Evolutionary conservation across 2,888 invertebrate genomes (phyloP).

Genomic region (Griposia aprilina): DNA sequence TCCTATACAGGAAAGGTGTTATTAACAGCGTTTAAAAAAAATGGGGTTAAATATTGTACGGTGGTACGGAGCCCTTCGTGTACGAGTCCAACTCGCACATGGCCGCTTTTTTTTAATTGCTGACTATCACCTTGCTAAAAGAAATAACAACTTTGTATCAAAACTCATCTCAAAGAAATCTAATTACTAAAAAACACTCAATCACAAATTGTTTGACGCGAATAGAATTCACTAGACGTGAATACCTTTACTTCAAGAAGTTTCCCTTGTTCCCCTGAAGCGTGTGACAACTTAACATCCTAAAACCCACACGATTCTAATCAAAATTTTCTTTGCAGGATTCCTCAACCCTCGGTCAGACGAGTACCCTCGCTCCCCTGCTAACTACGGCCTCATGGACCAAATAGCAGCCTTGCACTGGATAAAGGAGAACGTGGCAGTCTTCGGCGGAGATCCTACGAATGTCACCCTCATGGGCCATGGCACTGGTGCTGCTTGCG

Average conservation of each 20-base stretch:
- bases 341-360: slow-evolving; percentile 97
- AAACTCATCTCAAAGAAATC: fast-evolving
- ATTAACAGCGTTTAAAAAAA: no score
- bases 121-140: neutral
- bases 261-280: neutral
- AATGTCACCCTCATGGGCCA: slow-evolving; percentile 98
- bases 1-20: no score
- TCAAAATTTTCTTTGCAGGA: slow-evolving; percentile 89
- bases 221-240: neutral
- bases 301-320: neutral
- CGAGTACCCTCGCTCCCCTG: slow-evolving; percentile 95
- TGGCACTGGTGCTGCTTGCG: slow-evolving; percentile 98
- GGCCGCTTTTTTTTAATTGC: neutral
- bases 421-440: slow-evolving; percentile 98
- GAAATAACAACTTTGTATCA: neutral
- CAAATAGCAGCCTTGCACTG: slow-evolving; percentile 98
- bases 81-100: no score
- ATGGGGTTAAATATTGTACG: no score
- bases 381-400: slow-evolving; percentile 99
- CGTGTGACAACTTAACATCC: no score
- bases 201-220: neutral
- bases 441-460: slow-evolving; percentile 98
- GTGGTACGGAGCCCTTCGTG: no score
- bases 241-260: neutral
- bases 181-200: neutral